phyloP scores from a whole-genome alignment of 2,797 vertebrate genomes.

The Coracias cyanogaster region DNA sequence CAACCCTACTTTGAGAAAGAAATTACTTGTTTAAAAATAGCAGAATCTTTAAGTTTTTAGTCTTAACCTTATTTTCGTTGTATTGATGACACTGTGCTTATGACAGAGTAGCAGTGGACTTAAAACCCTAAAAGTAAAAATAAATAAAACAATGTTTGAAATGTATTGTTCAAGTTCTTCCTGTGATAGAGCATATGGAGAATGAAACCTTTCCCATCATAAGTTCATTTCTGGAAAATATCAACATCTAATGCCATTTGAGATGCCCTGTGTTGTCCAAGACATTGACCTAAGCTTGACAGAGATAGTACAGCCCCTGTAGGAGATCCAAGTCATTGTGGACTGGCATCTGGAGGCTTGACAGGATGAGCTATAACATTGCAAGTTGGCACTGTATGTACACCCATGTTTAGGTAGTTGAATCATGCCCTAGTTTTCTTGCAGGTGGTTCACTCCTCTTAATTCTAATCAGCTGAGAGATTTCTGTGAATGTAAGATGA shows the following conservation, averaged over 20 bases:
- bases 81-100: neutral
- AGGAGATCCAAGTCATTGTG: neutral
- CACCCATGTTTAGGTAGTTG: neutral
- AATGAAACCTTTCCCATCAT: neutral
- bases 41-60: neutral
- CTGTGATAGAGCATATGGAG: neutral
- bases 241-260: neutral
- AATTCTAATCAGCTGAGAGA: neutral
- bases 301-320: neutral
- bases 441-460: neutral
- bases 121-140: neutral
- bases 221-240: neutral
- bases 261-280: neutral
- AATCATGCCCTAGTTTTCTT: neutral
- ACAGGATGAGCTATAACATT: neutral
- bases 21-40: neutral
- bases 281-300: neutral
- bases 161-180: neutral
- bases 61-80: neutral
- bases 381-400: neutral
- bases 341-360: neutral
- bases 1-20: neutral
- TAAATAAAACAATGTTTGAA: neutral
- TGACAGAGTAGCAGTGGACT: neutral
- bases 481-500: neutral